phyloP scores from a whole-genome alignment of 1,140 invertebrate genomes.

The Dolichoris vasculosae region DNA sequence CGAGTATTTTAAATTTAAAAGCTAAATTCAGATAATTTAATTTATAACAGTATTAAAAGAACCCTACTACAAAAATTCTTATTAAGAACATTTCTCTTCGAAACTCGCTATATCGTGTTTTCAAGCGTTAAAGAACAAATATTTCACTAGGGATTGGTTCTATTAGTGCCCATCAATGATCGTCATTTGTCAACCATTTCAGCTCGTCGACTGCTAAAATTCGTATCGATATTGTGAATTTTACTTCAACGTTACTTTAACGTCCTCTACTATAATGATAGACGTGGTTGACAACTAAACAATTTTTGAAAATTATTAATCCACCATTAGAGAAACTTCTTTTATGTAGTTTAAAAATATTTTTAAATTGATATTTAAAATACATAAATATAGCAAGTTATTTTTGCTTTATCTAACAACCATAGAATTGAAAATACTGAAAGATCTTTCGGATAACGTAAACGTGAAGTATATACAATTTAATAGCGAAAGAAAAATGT shows the following conservation, averaged over 20 bases:
- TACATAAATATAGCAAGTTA: no score
- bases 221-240: not conserved
- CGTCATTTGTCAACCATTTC: not conserved
- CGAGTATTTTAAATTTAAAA: not conserved
- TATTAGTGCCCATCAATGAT: not conserved
- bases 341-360: no score
- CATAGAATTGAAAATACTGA: not conserved
- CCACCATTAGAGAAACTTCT: no score
- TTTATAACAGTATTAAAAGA: not conserved
- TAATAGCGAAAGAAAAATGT: not conserved
- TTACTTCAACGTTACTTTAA: no score
- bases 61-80: not conserved
- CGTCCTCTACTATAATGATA: not conserved
- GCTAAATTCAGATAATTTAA: not conserved
- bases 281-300: not conserved
- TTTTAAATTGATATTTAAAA: no score
- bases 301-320: no score
- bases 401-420: no score
- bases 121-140: not conserved
- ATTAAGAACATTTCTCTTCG: not conserved
- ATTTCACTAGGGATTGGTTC: not conserved
- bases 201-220: not conserved
- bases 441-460: not conserved
- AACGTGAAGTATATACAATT: not conserved
- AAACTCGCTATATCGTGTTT: not conserved